Percentiles rank a stretch among this genome's conserved stretches.
These are phyloP conservation scores for Drosophila dives DNA, from an alignment of 2,888 invertebrate species.

Conservation along the genomic window DNA sequence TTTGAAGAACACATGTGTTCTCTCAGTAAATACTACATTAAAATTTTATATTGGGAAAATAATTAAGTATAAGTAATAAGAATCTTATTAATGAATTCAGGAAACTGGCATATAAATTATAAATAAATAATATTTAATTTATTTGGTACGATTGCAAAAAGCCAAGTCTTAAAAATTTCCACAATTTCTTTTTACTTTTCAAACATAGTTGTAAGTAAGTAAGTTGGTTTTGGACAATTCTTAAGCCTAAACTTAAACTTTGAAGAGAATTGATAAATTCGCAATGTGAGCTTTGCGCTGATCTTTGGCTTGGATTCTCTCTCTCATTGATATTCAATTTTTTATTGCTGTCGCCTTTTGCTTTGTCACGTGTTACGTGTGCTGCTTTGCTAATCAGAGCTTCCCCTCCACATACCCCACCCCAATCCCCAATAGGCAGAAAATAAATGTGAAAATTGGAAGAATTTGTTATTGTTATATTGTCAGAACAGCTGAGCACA, in stretches of 20 bases:
- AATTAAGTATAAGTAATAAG: background rate
- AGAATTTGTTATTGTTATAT: slow-evolving; percentile 58
- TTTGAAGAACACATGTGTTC: too few species aligned
- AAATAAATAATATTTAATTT: background rate
- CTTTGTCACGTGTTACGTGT: slow-evolving; percentile 72
- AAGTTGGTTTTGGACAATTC: background rate
- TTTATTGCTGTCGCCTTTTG: slow-evolving; percentile 66
- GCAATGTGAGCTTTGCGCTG: background rate
- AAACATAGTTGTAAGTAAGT: too few species aligned
- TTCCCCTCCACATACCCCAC: background rate
- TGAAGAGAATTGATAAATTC: slow-evolving; percentile 28
- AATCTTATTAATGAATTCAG: background rate
- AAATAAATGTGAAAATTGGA: slow-evolving; percentile 35
- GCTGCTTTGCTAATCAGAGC: slow-evolving; percentile 72
- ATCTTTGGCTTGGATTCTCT: slow-evolving; percentile 35
- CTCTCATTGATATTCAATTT: slow-evolving; percentile 76
- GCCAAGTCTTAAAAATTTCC: background rate
- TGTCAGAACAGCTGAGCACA: slow-evolving; percentile 9
- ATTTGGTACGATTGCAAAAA: background rate
- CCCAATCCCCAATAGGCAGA: slow-evolving; percentile 14
- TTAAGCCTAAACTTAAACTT: background rate
- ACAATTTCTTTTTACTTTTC: background rate
- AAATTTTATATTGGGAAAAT: too few species aligned
- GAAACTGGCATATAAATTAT: too few species aligned
- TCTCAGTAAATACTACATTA: background rate